A percentile compares a stretch with the other conserved stretches of the same genome.
These are phyloP conservation scores for Elachura formosa DNA, from an alignment of 2,113 vertebrate genomes.

Conservation along the genomic window DNA sequence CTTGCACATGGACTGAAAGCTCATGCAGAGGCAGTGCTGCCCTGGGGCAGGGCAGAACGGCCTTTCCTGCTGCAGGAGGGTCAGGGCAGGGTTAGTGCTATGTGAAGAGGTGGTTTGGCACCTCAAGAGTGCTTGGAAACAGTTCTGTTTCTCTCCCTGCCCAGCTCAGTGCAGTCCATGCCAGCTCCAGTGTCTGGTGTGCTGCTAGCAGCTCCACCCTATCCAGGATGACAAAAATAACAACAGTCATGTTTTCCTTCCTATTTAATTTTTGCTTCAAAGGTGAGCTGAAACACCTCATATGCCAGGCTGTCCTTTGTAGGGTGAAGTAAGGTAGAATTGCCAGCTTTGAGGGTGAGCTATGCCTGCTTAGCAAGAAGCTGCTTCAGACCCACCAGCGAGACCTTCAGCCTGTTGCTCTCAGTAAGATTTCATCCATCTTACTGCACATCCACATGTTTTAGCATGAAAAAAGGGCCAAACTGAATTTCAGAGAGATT, in stretches of 20 bases:
- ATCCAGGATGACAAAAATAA: neutral
- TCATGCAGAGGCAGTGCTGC: rapidly evolving
- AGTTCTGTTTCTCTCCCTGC: neutral
- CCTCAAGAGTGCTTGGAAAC: neutral
- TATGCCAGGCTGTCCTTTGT: neutral
- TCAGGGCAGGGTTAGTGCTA: neutral
- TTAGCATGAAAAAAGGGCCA: neutral
- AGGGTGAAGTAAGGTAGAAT: neutral
- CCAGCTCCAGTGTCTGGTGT: neutral
- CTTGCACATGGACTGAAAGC: rapidly evolving
- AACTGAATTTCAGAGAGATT: neutral
- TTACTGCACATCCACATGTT: neutral
- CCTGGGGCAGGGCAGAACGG: neutral
- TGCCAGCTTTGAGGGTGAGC: neutral
- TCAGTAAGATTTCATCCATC: neutral
- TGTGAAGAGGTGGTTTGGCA: neutral
- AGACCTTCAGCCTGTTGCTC: rapidly evolving
- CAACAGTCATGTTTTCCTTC: neutral
- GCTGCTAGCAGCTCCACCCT: neutral
- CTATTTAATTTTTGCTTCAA: neutral
- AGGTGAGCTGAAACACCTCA: neutral
- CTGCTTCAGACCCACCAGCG: rapidly evolving
- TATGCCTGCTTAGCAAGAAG: neutral
- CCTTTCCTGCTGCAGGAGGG: neutral
- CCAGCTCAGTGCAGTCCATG: neutral